Evolutionary conservation across 2,888 invertebrate genomes (phyloP), one percentile per base, ranked within the genome.

Genomic region (Pogonocherus hispidulus): DNA sequence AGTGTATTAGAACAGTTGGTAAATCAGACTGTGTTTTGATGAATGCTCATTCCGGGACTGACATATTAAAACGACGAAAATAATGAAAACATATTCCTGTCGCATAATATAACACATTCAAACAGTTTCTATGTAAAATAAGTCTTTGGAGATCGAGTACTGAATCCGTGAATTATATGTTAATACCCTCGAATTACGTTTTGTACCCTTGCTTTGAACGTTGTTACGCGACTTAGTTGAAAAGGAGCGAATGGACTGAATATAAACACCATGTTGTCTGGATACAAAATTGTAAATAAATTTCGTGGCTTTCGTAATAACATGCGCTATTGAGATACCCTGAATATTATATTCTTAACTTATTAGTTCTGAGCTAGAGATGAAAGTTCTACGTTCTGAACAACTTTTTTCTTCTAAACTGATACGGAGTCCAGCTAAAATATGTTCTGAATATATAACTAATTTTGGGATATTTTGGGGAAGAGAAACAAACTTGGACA

Each of bases 81-180:
- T 41, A 41, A 41, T 41, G n/a, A 41, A 41, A 41, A 41, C 41
- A 16, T 41, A 41, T 41, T 41, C 41, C n/a, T 9, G 16, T 41
- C n/a, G 41, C 41, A n/a, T n/a, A 41, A 41, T 41, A 41, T 16
- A 41, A 16, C 41, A 41, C 41, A 41, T 41, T 41, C 41, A 14
- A 4, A 41, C 16, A 41, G 41, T 14, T 27, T 27, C 41, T 41
- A 5, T 41, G 41, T 41, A 16, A 41, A 41, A 41, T 41, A 41
- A n/a, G 41, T 41, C 9, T 41, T 41, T 41, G 9, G n/a, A 41
- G n/a, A 14, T 41, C 41, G 41, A 41, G 27, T 27, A 16, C 2
- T 41, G 16, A 41, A 41, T 41, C 14, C 16, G n/a, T 16, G 41
- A n/a, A 41, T 41, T 41, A 41, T 41, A 41, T 41, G 9, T 41